Base-by-base conservation (phyloP, 2,888 invertebrate genomes). In the Gnatocerus cornutus region DNA sequence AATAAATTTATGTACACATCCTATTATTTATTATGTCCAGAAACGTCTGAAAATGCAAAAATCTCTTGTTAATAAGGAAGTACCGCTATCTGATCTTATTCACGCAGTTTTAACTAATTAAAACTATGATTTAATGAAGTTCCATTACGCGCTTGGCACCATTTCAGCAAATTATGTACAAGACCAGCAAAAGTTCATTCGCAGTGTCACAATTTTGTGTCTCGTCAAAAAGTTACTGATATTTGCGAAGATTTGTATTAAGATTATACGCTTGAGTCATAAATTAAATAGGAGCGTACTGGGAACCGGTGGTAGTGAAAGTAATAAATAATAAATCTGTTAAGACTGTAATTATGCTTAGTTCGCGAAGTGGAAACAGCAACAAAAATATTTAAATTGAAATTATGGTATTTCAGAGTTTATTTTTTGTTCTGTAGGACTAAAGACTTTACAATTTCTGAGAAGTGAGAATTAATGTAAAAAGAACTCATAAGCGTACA, bases 71-170 rank as follows among this genome's bases (percentile, higher is more conserved):
- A 59, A 46, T 6, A 59, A 59, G 59, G 46, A 59, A 61, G 27
- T 27, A 10, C 68, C 43, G 68, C 56, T 63, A 68, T 41, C 14
- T 63, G 68, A 27, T 41, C 63, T 63, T 63, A 33, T 68, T 68
- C 68, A 63, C 56, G 68, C 45, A 56, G 43, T 48, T 52, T 67
- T 59, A 41, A 33, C 53, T 63, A 59, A 68, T 68, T 68, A 68
- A 68, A 58, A 61, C 29, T 41, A 41, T 29, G 14, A 33, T 45
- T 14, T 68, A 68, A 68, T 67, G 59, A 61, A 68, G 43, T 68
- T 68, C 53, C 45, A 52, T 53, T 46, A 61, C 46, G 61, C 46
- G 67, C 50, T 55, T 64, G 64, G 64, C 64, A 64, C 64, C 64
- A 64, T 64, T 63, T 64, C 53, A 30, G 52, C 53, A 53, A 64